These are phyloP conservation scores for Gerris lacustris DNA, from an alignment of 2,888 invertebrate genomes.

Conservation along the genomic window DNA sequence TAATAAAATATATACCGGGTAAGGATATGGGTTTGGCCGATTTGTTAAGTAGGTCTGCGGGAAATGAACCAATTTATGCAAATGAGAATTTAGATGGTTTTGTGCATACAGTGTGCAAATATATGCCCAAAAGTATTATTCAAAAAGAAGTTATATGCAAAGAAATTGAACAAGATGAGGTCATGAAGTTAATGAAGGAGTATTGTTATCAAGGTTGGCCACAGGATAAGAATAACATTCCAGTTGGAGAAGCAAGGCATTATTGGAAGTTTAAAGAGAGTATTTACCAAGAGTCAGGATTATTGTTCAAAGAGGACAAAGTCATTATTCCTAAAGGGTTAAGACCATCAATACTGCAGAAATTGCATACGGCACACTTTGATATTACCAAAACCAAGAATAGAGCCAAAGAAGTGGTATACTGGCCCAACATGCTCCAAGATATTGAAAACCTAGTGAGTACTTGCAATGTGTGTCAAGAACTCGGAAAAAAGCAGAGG, in stretches of 20 bases:
- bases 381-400: background rate
- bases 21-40: background rate
- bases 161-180: background rate
- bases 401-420: constrained; percentile 4
- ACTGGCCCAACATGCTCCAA: constrained; percentile 9
- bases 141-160: background rate
- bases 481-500: background rate
- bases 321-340: background rate
- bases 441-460: constrained; percentile 11
- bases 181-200: background rate
- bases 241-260: background rate
- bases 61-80: background rate
- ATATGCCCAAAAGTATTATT: background rate
- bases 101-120: background rate
- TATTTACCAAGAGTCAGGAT: constrained; percentile 1
- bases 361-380: background rate
- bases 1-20: background rate
- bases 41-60: background rate
- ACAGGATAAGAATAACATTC: background rate
- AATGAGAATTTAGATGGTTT: background rate
- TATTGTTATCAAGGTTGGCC: background rate
- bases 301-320: constrained; percentile 8
- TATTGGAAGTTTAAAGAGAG: constrained; percentile 8
- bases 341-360: background rate
- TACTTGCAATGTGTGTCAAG: constrained; percentile 1